Conservation (phyloP, 2,797 vertebrate genomes). For the Allobates femoralis region DNA sequence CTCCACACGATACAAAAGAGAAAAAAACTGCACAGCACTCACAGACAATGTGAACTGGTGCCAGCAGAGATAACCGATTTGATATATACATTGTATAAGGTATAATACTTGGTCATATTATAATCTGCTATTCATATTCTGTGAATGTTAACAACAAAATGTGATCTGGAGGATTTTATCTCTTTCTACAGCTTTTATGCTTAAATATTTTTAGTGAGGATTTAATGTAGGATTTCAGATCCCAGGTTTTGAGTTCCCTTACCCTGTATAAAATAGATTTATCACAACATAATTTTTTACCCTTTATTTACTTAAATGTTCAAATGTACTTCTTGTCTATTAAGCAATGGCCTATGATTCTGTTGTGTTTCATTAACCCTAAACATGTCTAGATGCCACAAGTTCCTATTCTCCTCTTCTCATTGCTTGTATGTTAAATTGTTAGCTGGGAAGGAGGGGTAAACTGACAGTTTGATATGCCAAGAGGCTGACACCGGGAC, state of each 20-base stretch:
- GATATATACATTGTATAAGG: not conserved
- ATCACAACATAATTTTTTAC: not conserved
- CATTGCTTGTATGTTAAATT: slow-evolving; percentile 42
- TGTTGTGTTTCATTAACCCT: slow-evolving; percentile 42
- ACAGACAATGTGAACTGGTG: too few species aligned
- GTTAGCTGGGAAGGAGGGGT: slow-evolving; percentile 38
- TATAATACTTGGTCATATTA: too few species aligned
- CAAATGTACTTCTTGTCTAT: not conserved
- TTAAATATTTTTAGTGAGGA: not conserved
- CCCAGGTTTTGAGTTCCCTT: not conserved
- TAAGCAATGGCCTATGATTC: not conserved
- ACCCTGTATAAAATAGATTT: not conserved
- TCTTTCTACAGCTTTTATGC: not conserved
- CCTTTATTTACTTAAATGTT: too few species aligned
- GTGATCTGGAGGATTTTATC: not conserved
- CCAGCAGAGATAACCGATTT: too few species aligned
- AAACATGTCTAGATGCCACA: not conserved
- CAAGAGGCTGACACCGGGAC: slow-evolving; percentile 57
- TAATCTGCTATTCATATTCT: not conserved
- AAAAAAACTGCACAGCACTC: too few species aligned
- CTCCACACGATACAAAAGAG: too few species aligned
- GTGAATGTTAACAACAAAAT: not conserved
- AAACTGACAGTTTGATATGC: slow-evolving; percentile 63
- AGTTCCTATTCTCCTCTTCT: not conserved
- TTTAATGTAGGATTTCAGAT: not conserved